Base-by-base conservation (phyloP, 2,888 invertebrate genomes). In the Xanthorhoe designata region DNA sequence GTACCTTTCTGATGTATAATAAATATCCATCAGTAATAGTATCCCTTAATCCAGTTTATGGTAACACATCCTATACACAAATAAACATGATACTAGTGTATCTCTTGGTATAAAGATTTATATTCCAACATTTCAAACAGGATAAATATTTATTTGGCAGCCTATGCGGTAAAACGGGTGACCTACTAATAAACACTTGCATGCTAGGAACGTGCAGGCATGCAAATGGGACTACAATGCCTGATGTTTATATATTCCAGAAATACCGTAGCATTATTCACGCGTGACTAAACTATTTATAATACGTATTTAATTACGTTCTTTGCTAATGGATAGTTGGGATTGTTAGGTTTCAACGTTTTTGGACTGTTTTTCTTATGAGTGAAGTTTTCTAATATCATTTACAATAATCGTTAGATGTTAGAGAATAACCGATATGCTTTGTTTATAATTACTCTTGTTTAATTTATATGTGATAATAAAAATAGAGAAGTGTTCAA, bases 141-240 rank as follows among this genome's bases (percentile, higher is more conserved):
- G 3, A 42, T 42, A 38, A 38, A 38, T 38, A 38, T 10, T 38
- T 38, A 32, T 29, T 49, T 29, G 17, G 49, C 29, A 47, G 57
- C 29, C 9, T 59, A n/a, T 59, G 47, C 15, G 57, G 9, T 32
- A 42, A 32, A 49, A 54, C 45, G 52, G 49, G 35, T 29, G 61
- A 61, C 47, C 54, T 54, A 61, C 61, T 61, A 15, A n/a, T n/a
- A n/a, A 53, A 45, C 54, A 19, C 61, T 49, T 55, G 61, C 61
- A 61, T 61, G 61, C 53, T 54, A 51, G 9, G 29, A 51, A 51
- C 55, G 50, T 13, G 38, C 18, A 57, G 15, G 56, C 56, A 63
- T 63, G 62, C 55, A 45, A 62, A 51, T 24, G 29, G 13, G 38
- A 45, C 54, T 45, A 1, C 55, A 35, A 8, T 47, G 35, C 51